Base-by-base conservation (phyloP, 2,888 invertebrate genomes). In the Trissonchulus sp. region DNA sequence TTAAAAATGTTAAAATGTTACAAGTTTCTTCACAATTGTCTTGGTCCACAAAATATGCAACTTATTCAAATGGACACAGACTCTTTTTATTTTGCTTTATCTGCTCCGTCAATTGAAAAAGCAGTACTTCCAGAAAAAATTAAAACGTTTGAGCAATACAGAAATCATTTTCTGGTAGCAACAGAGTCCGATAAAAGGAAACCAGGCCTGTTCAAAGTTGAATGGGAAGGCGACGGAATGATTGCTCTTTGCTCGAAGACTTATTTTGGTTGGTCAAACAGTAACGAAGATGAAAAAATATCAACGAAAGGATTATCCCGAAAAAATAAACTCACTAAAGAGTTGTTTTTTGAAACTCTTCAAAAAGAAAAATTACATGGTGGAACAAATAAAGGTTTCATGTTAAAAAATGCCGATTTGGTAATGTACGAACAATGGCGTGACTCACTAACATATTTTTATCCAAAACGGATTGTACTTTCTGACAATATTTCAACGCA, bases 341-440 rank as follows among this genome's bases (percentile, higher is more conserved):
- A 48, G 48, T 15, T 48, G 48, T 48, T 48, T 48, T 48, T 48
- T 8, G 48, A 48, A 48, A 23, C 23, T 48, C 23, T 48, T 8
- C 48, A 48, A 48, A 48, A 8, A 8, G 23, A 23, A 48, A 23
- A 8, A 15, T 15, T 15, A 23, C 8, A 48, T 15, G 68, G 68
- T 65, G 68, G 68, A 65, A 28, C n/a, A 8, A 65, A 65, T n/a
- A 33, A 28, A 33, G 68, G 68, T 18, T 65, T 65, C 68, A 8
- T 65, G 8, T 8, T 65, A 15, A 34, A 65, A 28, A 65, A 65
- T 28, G n/a, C 8, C 18, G 33, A 8, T 8, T 28, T 65, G 35
- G 35, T 65, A 15, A 15, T 18, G 8, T 65, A 65, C n/a, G 33
- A 65, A 65, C 68, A 65, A 28, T 34, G n/a, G n/a, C 8, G 68